Percentiles rank a stretch among this genome's conserved stretches.
phyloP scores from a whole-genome alignment of 2,888 invertebrate species.

The Drosophila falleni region DNA sequence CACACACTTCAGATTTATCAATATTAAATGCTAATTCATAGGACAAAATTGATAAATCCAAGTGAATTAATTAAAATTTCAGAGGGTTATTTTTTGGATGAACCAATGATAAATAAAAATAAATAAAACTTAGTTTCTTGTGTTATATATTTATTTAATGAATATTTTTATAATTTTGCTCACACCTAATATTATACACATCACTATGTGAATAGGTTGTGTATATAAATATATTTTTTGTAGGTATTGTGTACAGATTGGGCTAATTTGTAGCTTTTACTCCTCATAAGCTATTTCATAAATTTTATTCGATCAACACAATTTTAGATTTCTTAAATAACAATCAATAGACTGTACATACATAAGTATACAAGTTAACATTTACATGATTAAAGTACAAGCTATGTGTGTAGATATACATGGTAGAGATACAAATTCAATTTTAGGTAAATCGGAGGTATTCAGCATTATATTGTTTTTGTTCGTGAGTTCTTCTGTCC shows the following conservation, averaged over 20 bases:
- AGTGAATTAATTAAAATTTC: too few relatives aligned
- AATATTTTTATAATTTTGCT: constrained; percentile 57
- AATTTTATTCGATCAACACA: constrained; percentile 1
- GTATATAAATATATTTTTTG: constrained; percentile 28
- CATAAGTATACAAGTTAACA: constrained; percentile 21
- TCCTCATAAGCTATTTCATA: constrained; percentile 3
- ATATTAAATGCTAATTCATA: too few relatives aligned
- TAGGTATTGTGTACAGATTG: constrained; percentile 26
- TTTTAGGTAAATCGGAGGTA: constrained; percentile 68
- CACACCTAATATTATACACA: constrained; percentile 61
- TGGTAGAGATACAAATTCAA: constrained; percentile 27
- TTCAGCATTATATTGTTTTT: constrained; percentile 61
- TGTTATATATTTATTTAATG: constrained; percentile 61
- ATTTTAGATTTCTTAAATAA: constrained; percentile 12
- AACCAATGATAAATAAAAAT: background rate
- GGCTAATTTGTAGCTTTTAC: constrained; percentile 12
- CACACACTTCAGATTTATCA: too few relatives aligned
- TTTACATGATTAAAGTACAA: constrained; percentile 16
- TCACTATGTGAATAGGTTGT: constrained; percentile 38
- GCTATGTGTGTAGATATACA: constrained; percentile 9
- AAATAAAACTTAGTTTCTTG: constrained; percentile 1
- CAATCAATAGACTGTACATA: constrained; percentile 37
- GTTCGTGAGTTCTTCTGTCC: constrained; percentile 17
- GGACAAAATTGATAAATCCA: too few relatives aligned
- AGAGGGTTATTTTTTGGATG: too few relatives aligned